Percentiles rank a stretch among this genome's conserved stretches.
phyloP scores from a whole-genome alignment of 1,140 invertebrate species.

The Leptinotarsa texana region DNA sequence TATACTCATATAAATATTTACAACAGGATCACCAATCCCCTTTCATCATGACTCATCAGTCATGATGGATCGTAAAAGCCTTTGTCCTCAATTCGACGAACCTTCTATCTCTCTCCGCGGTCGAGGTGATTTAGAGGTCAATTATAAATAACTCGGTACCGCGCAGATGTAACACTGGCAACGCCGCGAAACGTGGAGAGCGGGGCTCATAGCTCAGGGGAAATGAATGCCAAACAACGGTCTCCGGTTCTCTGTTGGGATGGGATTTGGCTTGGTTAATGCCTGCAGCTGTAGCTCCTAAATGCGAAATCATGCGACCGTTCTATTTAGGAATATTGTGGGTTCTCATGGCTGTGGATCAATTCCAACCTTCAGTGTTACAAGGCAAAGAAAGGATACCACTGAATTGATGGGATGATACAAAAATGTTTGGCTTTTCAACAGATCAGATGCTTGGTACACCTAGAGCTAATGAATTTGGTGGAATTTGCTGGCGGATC shows the following conservation, averaged over 20 bases:
- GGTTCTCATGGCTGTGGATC: conserved; percentile 14
- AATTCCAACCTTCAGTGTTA: neutral
- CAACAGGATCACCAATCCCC: neutral
- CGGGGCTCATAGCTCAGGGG: neutral
- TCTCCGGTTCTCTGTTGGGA: conserved; percentile 1
- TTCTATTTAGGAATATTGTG: conserved; percentile 1
- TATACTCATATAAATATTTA: neutral
- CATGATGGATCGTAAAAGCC: neutral
- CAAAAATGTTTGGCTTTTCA: no score
- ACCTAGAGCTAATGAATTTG: no score
- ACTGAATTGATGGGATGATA: neutral
- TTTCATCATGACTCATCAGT: neutral
- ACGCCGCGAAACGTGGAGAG: conserved; percentile 7
- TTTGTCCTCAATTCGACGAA: conserved; percentile 9
- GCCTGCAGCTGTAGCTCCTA: neutral
- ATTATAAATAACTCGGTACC: conserved; percentile 24
- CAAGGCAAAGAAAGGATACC: neutral
- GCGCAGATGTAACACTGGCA: conserved; percentile 13
- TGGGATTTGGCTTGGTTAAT: neutral
- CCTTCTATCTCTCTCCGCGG: conserved; percentile 14
- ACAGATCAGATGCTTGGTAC: no score
- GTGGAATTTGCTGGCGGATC: no score
- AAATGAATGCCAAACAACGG: conserved; percentile 1
- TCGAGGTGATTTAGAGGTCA: conserved; percentile 17
- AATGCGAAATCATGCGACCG: neutral